Percentiles rank a stretch among this genome's conserved stretches.
These are phyloP conservation scores for Melanaphis sacchari DNA, from an alignment of 1,140 invertebrate genomes.

Conservation along the genomic window DNA sequence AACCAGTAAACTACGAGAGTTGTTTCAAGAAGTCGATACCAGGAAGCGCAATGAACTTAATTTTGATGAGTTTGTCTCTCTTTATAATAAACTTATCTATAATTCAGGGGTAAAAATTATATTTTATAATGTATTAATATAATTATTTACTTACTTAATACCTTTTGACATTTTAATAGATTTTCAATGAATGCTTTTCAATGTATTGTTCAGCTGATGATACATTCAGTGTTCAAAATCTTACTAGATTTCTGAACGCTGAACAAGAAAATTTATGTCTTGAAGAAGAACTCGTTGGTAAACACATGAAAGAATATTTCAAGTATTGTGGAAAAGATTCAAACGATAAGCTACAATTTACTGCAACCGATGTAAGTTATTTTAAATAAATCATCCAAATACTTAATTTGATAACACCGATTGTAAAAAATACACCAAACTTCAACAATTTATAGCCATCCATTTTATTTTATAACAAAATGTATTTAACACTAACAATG, in stretches of 20 bases:
- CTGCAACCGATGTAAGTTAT: constrained; percentile 38
- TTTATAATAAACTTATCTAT: constrained; percentile 88
- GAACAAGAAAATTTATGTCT: constrained; percentile 50
- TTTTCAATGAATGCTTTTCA: constrained; percentile 37
- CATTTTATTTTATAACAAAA: constrained; percentile 38
- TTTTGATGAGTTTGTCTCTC: constrained; percentile 87
- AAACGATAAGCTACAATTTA: not conserved
- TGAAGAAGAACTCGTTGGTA: constrained; percentile 51
- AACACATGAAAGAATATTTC: constrained; percentile 51
- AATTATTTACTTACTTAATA: constrained; percentile 15
- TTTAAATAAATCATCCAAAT: constrained; percentile 34
- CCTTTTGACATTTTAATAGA: not conserved
- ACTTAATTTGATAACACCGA: constrained; percentile 41
- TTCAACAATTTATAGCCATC: constrained; percentile 40
- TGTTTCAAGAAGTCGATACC: constrained; percentile 85
- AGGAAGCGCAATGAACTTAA: constrained; percentile 80
- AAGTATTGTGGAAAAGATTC: constrained; percentile 21
- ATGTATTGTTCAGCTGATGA: constrained; percentile 23
- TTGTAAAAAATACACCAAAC: not conserved
- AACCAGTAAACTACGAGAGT: constrained; percentile 80
- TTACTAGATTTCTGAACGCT: constrained; percentile 38
- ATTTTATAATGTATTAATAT: not conserved
- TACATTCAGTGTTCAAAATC: constrained; percentile 38
- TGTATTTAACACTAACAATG: not conserved
- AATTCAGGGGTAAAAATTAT: constrained; percentile 73